Base-by-base conservation (phyloP, 2,888 invertebrate species). In the Brassicogethes aeneus region DNA sequence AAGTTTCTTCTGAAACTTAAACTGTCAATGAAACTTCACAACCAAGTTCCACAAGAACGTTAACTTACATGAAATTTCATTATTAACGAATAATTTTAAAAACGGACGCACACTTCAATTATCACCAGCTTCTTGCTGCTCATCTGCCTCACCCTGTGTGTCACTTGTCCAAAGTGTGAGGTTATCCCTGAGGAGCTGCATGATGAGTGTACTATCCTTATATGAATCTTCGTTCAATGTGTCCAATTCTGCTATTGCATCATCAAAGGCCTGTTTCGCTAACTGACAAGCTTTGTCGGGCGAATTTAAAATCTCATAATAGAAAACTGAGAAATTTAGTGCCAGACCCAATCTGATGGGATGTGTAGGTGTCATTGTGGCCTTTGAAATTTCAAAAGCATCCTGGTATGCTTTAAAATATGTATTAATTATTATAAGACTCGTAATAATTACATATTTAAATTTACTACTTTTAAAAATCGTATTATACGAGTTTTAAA, bases 121-220 rank as follows among this genome's bases (percentile, higher is more conserved):
- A 79, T 92, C 90, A 76, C 86, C 90, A 71, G 86, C 85, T 78
- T 92, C 92, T 70, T 89, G 90, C 70, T 87, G 88, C 77, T 93
- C 91, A 75, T 93, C 92, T 64, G 90, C 92, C 72, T 95, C 94
- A 70, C 88, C 92, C 67, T 70, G 89, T 72, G 89, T 88, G 76
- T 91, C 91, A 70, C 89, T 89, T 74, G 91, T 91, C 91, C 91
- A 91, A 70, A 91, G 80, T 70, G 90, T 91, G 69, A 91, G 83
- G 81, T 92, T 92, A 73, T 91, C 91, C 70, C 91, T 82, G 78
- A 99, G 82, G 75, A 99, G 83, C 83, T 97, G 97, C 97, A 99
- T 99, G 75, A 99, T 99, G 71, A 99, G 85, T 69, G 97, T 99
- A 69, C 94, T 95, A 82, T 99, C 97, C 82, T 99, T 99, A 84